Evolutionary conservation across 2,888 invertebrate genomes (phyloP), one percentile per base, ranked within the genome.

Genomic region (Cheiracanthium punctorium): DNA sequence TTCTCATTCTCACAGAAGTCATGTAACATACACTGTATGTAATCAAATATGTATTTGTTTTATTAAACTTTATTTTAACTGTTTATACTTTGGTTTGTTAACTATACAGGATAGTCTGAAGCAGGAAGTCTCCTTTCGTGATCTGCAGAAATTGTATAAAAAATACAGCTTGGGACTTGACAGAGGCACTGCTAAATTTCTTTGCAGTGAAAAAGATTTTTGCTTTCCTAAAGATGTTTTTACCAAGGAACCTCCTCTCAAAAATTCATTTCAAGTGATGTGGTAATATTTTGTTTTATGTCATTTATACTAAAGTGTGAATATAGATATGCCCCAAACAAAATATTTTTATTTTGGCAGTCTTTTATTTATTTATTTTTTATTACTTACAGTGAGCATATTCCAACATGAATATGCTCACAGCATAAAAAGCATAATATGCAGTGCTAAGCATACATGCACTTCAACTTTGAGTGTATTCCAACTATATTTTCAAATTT

Each of bases 151-250:
- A 43, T 91, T 95, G 65, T 96, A 95, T 90, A 89, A 91, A 48
- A 92, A 92, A 89, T 93, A 96, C 91, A 92, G 92, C 90, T 90
- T 93, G 71, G 91, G 93, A 88, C 94, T 96, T 91, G 92, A 94
- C 90, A 93, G 92, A 90, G 94, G 95, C 90, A 94, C 95, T 82
- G 92, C 93, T 67, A 80, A 71, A 73, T 86, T 86, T 71, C 43
- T 70, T n/a, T 86, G 80, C 14, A 86, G 80, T 86, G 80, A 80
- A 20, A 80, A 71, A 41, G 80, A 76, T 33, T 80, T 86, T 29
- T 86, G 86, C 32, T 76, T 69, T 65, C 80, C 86, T 20, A 86
- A 76, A 43, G 80, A 86, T 86, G 80, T 86, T 28, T 86, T 86
- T 24, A 69, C 73, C 8, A 79, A 74, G 17, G 71, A 52, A 17